Conservation (phyloP, 2,113 vertebrate genomes). For the Eclectus roratus region DNA sequence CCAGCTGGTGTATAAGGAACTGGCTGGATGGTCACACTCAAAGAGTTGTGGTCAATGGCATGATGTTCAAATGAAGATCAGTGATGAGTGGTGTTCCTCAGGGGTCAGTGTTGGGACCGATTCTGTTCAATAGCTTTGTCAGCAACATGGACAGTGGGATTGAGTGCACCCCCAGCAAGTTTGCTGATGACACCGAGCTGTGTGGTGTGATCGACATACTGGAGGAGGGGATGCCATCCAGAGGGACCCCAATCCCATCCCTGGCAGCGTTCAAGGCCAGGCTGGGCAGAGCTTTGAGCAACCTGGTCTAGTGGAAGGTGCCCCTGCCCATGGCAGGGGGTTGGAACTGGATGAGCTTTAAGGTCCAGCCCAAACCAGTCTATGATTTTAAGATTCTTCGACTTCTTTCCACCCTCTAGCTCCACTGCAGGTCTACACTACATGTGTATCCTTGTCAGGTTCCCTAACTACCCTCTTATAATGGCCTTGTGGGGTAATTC, state of each 20-base stretch:
- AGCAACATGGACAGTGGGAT: background rate
- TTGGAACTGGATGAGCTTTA: background rate
- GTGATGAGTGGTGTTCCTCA: background rate
- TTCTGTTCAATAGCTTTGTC: background rate
- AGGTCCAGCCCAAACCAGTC: background rate
- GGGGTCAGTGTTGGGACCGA: background rate
- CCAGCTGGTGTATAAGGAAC: background rate
- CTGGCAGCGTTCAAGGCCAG: background rate
- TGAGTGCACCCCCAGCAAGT: background rate
- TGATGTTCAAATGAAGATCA: background rate
- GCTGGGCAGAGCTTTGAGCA: background rate
- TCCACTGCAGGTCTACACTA: background rate
- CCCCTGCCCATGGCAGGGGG: background rate
- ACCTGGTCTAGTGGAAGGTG: background rate
- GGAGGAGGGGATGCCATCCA: background rate
- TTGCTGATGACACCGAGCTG: background rate
- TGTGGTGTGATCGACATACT: background rate
- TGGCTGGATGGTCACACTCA: background rate
- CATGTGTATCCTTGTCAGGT: rapidly evolving
- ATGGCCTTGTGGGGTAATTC: background rate
- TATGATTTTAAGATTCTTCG: background rate
- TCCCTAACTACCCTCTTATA: background rate
- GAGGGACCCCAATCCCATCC: background rate
- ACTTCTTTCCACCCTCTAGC: background rate
- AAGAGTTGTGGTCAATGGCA: background rate